Base-by-base conservation (phyloP, 2,113 vertebrate species). In the Perca flavescens region DNA sequence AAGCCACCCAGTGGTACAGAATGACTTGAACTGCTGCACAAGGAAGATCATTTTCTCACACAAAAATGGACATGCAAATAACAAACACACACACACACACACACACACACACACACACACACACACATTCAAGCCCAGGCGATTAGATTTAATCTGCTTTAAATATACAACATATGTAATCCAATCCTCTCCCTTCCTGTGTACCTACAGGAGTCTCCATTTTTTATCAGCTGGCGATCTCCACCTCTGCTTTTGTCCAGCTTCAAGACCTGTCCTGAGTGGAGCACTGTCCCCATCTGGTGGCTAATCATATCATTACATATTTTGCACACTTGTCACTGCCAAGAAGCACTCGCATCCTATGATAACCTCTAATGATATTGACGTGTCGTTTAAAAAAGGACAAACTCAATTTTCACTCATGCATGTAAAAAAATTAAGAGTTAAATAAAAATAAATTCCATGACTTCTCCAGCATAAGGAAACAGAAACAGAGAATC, bases 231-330 rank as follows among this genome's bases (percentile, higher is more conserved):
- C 58, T 63, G 65, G 28, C 36, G 31, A 80, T 83, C 62, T 57
- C 69, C 31, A 71, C 46, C 17, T 61, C 56, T 58, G 31, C 31
- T 21, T 28, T 77, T 10, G 6, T 8, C 74, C 34, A 36, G 12
- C 12, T n/a, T 43, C 36, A 67, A 65, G 46, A 10, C 31, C 21
- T 14, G 13, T 71, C 13, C 56, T 68, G 13, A 73, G 69, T 91
- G 80, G 94, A 92, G 67, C 82, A 80, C 86, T 92, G 22, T 60
- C 85, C 77, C 92, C 93, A 92, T 86, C 94, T 94, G 74, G 88
- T 94, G 94, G 92, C 28, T 43, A 22, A 15, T 31, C 0, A 34
- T n/a, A 36, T 7, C 11, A 88, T 79, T 89, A 83, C 91, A 88
- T 12, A 25, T 46, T 52, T 4, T 43, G 17, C 22, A 60, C 21